A percentile compares a stretch with the other conserved stretches of the same genome.
Conservation (phyloP, 2,113 vertebrate genomes). For the Halcyon senegalensis region DNA sequence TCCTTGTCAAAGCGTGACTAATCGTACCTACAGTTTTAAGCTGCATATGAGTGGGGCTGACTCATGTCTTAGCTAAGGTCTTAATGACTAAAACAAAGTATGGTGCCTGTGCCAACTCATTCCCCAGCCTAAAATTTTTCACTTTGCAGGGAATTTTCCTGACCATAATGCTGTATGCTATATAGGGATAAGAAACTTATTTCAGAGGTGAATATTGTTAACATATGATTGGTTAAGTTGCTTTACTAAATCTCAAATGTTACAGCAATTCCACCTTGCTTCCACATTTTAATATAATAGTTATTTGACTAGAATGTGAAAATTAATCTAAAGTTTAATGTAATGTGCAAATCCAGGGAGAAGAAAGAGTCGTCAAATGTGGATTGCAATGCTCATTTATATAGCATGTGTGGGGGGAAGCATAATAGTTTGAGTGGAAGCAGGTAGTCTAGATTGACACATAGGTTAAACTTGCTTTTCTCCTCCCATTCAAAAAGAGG, state of each 20-base stretch:
- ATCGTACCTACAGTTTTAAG: background rate
- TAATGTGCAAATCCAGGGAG: background rate
- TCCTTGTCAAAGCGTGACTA: background rate
- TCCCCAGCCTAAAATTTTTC: background rate
- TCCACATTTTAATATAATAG: background rate
- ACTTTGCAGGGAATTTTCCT: background rate
- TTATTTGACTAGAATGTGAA: background rate
- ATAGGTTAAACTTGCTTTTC: background rate
- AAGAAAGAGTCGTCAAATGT: background rate
- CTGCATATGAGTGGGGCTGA: background rate
- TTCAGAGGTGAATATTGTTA: background rate
- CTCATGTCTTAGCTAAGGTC: background rate
- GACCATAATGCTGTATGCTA: background rate
- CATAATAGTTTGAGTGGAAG: background rate
- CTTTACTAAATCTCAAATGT: background rate
- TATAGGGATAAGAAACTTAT: background rate
- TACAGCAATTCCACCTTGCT: background rate
- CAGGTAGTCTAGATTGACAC: background rate
- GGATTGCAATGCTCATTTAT: background rate
- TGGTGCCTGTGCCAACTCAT: background rate
- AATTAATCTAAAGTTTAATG: background rate
- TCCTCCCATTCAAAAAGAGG: background rate
- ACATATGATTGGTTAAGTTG: background rate
- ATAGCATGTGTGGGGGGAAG: background rate
- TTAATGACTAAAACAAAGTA: background rate